Base-by-base conservation (phyloP, 2,888 invertebrate genomes). In the Azorinus chamasolen region DNA sequence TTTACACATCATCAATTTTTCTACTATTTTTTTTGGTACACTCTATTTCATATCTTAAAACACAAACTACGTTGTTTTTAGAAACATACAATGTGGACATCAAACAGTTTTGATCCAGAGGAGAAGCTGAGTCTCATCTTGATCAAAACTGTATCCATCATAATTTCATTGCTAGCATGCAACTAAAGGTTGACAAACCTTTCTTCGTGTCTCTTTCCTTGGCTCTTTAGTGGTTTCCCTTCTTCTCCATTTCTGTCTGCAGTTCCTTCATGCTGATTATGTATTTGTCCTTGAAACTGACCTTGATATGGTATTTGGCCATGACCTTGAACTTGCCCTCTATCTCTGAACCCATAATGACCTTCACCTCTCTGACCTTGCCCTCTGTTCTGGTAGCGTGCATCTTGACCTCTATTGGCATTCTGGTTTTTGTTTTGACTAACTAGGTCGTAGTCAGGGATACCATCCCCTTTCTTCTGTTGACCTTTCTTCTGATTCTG, bases 161-260 rank as follows among this genome's bases (percentile, higher is more conserved):
- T n/a, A n/a, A n/a, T n/a, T n/a, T n/a, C n/a, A n/a, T n/a, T n/a
- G n/a, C n/a, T n/a, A n/a, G n/a, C n/a, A n/a, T n/a, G n/a, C n/a
- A n/a, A n/a, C n/a, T n/a, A n/a, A n/a, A n/a, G n/a, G n/a, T n/a
- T n/a, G n/a, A n/a, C n/a, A n/a, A n/a, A n/a, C n/a, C n/a, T 59
- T 72, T 46, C 77, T 71, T 24, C 68, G 20, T 72, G 77, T 48
- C 77, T 57, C 46, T 71, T 71, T 5, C 77, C 77, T 43, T 77
- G 72, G 32, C 77, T 62, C 64, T 72, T 72, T 5, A 45, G 43
- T 6, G 37, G 37, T 61, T 64, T 12, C 45, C 65, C 20, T 41
- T 51, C 48, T 27, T 58, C 48, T 37, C 20, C 24, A n/a, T n/a
- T n/a, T n/a, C n/a, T n/a, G n/a, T n/a, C n/a, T n/a, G n/a, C n/a